Evolutionary conservation across 37 sponge, comb jelly and placozoan species (phyloP), one percentile per base, ranked within the genome.

Genomic region (Cladorhizidae sp.): DNA sequence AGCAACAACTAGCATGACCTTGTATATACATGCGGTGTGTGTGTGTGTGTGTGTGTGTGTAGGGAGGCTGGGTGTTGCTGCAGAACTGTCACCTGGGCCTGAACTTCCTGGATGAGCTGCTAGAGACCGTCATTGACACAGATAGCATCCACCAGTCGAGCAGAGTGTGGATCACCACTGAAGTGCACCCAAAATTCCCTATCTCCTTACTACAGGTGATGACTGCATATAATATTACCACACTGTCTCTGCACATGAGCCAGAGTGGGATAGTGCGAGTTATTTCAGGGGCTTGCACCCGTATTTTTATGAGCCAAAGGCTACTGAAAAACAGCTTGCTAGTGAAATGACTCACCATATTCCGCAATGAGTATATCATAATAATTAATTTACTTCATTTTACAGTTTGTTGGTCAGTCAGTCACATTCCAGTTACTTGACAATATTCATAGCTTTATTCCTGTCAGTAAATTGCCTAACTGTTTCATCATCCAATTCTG

Each of bases 1-100:
- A 31, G 20, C 28, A 45, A 42, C 6, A 22, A 21, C 6, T 26
- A 59, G 12, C 28, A 12, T 20, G 17, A 54, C n/a, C n/a, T n/a
- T n/a, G n/a, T n/a, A n/a, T n/a, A n/a, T n/a, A 31, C 36, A 31
- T 65, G 67, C 35, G 31, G 26, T 18, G 12, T 38, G 37, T 28
- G 15, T 45, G 40, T 68, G 26, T 1, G 37, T 63, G 12, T 61
- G 42, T 63, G 43, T 42, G 2, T 31, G 40, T 33, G 31, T 39
- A 97, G 87, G 98, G 98, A 45, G 95, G 91, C 11, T 97, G 98
- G 98, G 79, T 95, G 63, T 73, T 97, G 67, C 87, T 97, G 29
- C 98, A 97, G 68, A 97, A 97, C 85, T 97, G 98, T 68, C 98
- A 97, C 57, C 75, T 97, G 57, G 93, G 98, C 2, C 86, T 97